Base-by-base conservation (phyloP, 2,797 vertebrate genomes). In the Corythornis leucogaster region DNA sequence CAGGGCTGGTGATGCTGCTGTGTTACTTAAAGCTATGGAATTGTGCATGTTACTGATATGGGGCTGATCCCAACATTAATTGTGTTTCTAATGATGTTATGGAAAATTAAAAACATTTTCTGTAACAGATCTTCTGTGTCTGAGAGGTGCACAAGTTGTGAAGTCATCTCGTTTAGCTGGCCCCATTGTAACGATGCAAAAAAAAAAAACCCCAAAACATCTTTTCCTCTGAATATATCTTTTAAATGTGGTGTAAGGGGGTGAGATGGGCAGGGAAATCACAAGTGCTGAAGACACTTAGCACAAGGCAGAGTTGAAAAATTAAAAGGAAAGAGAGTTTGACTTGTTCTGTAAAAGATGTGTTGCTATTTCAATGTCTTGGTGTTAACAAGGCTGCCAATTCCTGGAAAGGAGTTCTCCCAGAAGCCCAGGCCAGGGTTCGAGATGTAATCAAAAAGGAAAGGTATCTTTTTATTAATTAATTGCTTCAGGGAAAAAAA, bases 391-490 rank as follows among this genome's bases (percentile, higher is more conserved):
- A 73, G 73, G 30, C 9, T 24, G 46, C 33, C 53, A 59, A 1
- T 33, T 89, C 33, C 31, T 68, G 18, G 69, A 78, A 87, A 73
- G 22, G 25, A 69, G 8, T 25, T 87, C 22, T 42, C 20, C 61
- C n/a, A 68, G 67, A 82, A 77, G 51, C 42, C 20, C 35, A 46
- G 31, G 22, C 6, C 24, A 57, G 21, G 9, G 30, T 78, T 46
- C 74, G 35, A 58, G 69, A 77, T 55, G 35, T 50, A 68, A 86
- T 59, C 19, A 90, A 26, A 86, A 90, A 28, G 9, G n/a, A 46
- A 87, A 93, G 75, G 30, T 43, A 67, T 8, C 12, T 43, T 92
- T 87, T 86, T 64, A 81, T 76, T n/a, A 91, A 92, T 75, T 3
- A 85, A 91, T 35, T 62, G 28, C 17, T 75, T 62, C 42, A n/a